Evolutionary conservation across 2,113 vertebrate genomes (phyloP).

Genomic region (Passer domesticus): DNA sequence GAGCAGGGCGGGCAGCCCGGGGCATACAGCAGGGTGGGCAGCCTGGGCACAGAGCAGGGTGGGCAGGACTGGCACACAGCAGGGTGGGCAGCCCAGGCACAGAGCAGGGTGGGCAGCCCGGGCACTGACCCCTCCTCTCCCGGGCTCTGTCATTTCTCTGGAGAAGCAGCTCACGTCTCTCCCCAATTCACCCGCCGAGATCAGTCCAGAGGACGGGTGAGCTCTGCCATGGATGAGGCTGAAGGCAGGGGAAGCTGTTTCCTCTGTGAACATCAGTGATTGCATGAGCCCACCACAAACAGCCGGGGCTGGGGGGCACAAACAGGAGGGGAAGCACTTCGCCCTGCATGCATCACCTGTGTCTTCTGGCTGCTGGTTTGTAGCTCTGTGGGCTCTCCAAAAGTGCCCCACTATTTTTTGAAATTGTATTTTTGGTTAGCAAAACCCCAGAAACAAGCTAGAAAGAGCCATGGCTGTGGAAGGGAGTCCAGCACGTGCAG

Average conservation of each 20-base stretch:
- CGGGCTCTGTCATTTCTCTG: fast-evolving
- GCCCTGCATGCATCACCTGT: fast-evolving
- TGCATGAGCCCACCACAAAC: fast-evolving
- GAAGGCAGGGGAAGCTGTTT: background rate
- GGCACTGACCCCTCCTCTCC: too few species aligned
- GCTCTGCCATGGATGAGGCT: background rate
- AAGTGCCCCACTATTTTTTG: background rate
- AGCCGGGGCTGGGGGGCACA: background rate
- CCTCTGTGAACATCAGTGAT: background rate
- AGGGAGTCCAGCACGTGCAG: fast-evolving
- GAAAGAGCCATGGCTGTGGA: background rate
- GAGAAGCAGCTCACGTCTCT: fast-evolving
- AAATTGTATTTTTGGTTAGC: background rate
- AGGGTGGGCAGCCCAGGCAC: too few species aligned
- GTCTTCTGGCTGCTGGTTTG: background rate
- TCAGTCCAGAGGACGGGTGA: background rate
- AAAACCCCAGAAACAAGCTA: background rate
- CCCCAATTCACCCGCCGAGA: fast-evolving
- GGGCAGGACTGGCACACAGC: too few species aligned
- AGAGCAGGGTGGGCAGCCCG: too few species aligned
- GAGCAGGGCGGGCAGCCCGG: background rate
- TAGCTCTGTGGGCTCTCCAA: background rate
- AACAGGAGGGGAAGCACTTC: background rate
- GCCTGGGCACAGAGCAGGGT: background rate
- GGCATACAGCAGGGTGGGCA: too few species aligned